Conservation (phyloP, 2,113 vertebrate genomes). For the Chloropsis cyanopogon region DNA sequence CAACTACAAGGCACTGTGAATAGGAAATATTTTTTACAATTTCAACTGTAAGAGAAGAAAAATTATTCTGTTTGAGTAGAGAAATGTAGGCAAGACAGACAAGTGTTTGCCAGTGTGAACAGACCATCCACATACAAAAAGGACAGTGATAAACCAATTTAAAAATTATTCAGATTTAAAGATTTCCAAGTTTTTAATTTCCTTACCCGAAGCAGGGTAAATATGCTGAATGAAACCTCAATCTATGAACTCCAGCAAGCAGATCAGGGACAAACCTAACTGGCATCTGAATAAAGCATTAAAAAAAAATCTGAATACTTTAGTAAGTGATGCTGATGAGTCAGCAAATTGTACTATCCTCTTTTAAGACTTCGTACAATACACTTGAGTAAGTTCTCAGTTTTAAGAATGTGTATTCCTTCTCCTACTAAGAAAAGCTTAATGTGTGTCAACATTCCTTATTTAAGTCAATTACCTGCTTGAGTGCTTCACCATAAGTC, state of each 20-base stretch:
- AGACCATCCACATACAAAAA: background rate
- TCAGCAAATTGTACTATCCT: background rate
- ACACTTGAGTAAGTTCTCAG: background rate
- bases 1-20: background rate
- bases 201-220: background rate
- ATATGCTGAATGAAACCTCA: background rate
- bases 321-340: background rate
- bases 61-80: background rate
- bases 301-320: background rate
- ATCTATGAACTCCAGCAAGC: background rate
- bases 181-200: background rate
- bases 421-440: background rate
- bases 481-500: background rate
- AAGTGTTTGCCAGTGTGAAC: background rate
- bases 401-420: background rate
- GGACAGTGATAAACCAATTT: background rate
- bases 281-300: background rate
- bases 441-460: background rate
- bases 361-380: background rate
- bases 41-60: background rate
- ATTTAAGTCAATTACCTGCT: background rate
- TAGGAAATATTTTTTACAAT: background rate
- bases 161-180: background rate
- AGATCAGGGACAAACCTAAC: background rate
- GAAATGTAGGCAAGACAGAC: background rate